Conservation (phyloP, 2,113 vertebrate genomes). For the Gadus chalcogrammus region DNA sequence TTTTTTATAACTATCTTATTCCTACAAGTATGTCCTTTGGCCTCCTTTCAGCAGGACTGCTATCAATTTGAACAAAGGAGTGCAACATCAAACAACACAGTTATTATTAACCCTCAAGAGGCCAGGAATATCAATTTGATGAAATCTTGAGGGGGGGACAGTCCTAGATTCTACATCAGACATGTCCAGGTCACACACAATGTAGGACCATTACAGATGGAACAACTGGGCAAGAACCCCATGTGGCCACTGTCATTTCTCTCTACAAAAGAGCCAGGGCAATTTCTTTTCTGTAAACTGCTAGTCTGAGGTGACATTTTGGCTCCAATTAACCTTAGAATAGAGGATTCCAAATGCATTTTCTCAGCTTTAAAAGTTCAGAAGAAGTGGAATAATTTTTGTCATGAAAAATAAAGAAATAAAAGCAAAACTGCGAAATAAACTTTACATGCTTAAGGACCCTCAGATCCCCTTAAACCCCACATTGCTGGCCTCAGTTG, state of each 20-base stretch:
- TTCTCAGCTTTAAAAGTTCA: conserved; percentile 20
- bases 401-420: background rate
- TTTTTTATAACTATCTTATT: conserved; percentile 16
- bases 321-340: conserved; percentile 89
- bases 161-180: conserved; percentile 41
- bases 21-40: too few relatives aligned
- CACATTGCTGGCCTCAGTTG: conserved; percentile 4
- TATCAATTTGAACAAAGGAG: conserved; percentile 36
- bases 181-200: conserved; percentile 41
- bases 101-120: conserved; percentile 28
- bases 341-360: conserved; percentile 73
- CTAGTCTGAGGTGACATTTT: conserved; percentile 87
- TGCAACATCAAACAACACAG: conserved; percentile 23
- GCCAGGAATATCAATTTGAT: conserved; percentile 41
- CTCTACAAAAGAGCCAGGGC: conserved; percentile 78
- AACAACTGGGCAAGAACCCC: conserved; percentile 58
- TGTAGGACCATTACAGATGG: conserved; percentile 50
- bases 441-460: background rate
- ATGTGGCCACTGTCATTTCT: conserved; percentile 68
- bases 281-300: conserved; percentile 79
- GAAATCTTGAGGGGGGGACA: conserved; percentile 28
- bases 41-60: conserved; percentile 11
- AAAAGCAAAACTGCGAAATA: background rate
- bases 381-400: conserved; percentile 13
- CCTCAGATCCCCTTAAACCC: conserved; percentile 2